Conservation (phyloP, 2,888 invertebrate species). For the Glyphotaelius pellucidus region DNA sequence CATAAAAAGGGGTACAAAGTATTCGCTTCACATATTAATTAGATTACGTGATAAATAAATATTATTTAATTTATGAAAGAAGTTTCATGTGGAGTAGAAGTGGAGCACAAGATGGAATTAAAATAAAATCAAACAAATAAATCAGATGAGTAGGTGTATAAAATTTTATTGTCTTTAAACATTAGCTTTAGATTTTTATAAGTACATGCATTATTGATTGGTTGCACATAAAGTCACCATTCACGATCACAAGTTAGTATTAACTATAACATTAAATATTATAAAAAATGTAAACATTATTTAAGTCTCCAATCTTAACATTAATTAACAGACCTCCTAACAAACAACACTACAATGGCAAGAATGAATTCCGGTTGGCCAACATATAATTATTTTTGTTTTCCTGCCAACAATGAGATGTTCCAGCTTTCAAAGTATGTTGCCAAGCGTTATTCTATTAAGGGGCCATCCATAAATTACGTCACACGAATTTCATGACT, state of each 20-base stretch:
- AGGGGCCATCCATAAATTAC: no score
- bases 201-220: background rate
- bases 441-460: background rate
- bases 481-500: no score
- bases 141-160: background rate
- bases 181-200: background rate
- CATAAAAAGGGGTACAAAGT: no score
- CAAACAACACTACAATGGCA: background rate
- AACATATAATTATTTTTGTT: no score
- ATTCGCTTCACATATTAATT: no score
- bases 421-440: background rate
- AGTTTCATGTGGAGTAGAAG: background rate
- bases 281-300: background rate
- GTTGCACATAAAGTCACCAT: background rate
- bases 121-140: background rate
- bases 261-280: background rate
- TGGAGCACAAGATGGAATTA: background rate
- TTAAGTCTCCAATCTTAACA: background rate
- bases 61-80: background rate
- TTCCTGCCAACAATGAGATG: no score
- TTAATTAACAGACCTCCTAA: background rate
- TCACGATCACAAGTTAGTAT: background rate
- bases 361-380: background rate
- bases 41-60: background rate
- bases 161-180: constrained; percentile 8